These are phyloP conservation scores for Myotis lucifugus DNA, from an alignment of 2,113 vertebrate species.

Conservation along the genomic window DNA sequence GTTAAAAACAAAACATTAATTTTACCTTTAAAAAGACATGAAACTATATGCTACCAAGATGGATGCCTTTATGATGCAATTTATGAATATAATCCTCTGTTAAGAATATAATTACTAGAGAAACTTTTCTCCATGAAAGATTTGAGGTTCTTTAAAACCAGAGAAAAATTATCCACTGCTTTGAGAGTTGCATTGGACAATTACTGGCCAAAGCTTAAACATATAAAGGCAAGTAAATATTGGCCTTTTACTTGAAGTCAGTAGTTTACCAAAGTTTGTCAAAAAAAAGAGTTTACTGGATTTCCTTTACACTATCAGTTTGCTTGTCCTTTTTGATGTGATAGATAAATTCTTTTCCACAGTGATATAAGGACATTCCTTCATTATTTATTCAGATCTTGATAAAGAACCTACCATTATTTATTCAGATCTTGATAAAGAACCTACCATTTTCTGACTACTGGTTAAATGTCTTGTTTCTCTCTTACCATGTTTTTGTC, in stretches of 20 bases:
- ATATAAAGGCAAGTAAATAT: constrained; percentile 59
- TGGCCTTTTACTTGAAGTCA: constrained; percentile 64
- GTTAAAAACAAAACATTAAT: constrained; percentile 38
- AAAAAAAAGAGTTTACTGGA: constrained; percentile 40
- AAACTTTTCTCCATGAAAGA: neutral
- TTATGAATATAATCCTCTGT: constrained; percentile 31
- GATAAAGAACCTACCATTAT: neutral
- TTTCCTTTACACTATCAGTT: constrained; percentile 63
- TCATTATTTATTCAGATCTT: neutral
- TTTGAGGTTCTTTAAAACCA: neutral
- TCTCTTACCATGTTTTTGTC: neutral
- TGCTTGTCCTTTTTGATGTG: constrained; percentile 62
- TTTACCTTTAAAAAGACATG: neutral
- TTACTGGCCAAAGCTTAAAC: constrained; percentile 61
- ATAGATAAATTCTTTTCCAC: constrained; percentile 24
- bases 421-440: constrained; percentile 2
- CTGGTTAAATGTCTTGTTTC: neutral
- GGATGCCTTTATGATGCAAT: neutral
- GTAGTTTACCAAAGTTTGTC: constrained; percentile 68
- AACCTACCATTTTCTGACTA: neutral
- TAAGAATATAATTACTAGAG: neutral
- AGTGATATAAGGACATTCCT: neutral
- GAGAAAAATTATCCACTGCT: neutral
- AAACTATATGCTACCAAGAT: neutral
- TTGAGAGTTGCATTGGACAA: constrained; percentile 36